Percentiles rank a stretch among this genome's conserved stretches.
These are phyloP conservation scores for Hirtodrosophila trivittata DNA, from an alignment of 2,888 invertebrate species.

Conservation along the genomic window DNA sequence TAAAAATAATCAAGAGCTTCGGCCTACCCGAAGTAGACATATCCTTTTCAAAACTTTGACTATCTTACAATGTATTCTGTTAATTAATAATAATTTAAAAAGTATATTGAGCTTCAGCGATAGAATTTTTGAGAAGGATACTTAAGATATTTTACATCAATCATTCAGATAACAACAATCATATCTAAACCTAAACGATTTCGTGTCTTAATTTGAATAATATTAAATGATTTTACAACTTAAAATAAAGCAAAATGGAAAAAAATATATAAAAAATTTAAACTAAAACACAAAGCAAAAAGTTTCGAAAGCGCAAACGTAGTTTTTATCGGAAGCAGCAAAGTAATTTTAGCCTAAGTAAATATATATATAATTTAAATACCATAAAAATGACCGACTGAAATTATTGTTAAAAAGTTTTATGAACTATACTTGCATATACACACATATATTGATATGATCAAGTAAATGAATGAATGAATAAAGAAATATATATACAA, in stretches of 20 bases:
- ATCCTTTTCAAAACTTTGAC: too few species aligned
- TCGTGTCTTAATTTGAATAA: conserved; percentile 74
- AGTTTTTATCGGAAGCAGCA: conserved; percentile 48
- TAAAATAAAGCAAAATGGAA: conserved; percentile 29
- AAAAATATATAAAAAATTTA: conserved; percentile 18
- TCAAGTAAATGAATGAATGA: conserved; percentile 67
- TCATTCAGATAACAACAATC: conserved; percentile 68
- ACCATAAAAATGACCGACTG: conserved; percentile 82
- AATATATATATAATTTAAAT: conserved; percentile 66
- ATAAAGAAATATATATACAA: conserved; percentile 57
- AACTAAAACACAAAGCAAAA: conserved; percentile 26
- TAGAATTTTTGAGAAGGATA: conserved; percentile 32
- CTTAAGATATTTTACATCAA: conserved; percentile 51
- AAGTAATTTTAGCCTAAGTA: conserved; percentile 68
- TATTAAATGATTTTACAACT: conserved; percentile 63
- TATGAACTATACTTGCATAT: conserved; percentile 76
- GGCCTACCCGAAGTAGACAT: too few species aligned
- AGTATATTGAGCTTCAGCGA: too few species aligned
- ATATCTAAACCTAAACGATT: conserved; percentile 69
- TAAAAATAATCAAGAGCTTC: conserved; percentile 6
- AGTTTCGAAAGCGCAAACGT: conserved; percentile 48
- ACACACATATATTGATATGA: conserved; percentile 78
- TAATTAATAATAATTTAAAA: too few species aligned
- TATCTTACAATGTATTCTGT: too few species aligned
- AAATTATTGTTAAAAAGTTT: conserved; percentile 82